phyloP scores from a whole-genome alignment of 2,797 vertebrate species.

The Oreochromis mossambicus region DNA sequence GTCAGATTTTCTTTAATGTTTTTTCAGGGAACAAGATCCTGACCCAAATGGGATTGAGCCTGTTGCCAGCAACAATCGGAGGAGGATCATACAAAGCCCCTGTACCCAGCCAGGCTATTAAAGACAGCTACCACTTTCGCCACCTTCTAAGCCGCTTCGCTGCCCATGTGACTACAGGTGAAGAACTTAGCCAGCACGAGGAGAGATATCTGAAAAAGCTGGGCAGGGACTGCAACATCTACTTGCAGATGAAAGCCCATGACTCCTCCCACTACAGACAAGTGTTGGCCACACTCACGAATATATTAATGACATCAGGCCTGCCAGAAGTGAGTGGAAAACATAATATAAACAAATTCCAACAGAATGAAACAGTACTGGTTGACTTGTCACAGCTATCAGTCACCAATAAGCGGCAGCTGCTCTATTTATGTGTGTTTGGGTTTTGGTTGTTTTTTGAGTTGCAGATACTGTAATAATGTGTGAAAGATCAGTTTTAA shows the following conservation, averaged over 20 bases:
- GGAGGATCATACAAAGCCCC: background rate
- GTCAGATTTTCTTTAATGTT: background rate
- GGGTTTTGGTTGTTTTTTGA: background rate
- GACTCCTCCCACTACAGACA: conserved; percentile 59
- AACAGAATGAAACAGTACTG: background rate
- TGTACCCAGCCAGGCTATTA: background rate
- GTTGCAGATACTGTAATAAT: background rate
- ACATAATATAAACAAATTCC: background rate
- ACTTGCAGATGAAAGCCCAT: conserved; percentile 66
- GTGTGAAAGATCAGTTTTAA: background rate
- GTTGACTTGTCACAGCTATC: background rate
- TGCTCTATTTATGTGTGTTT: conserved; percentile 23
- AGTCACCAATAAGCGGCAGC: conserved; percentile 22
- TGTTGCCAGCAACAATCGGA: background rate
- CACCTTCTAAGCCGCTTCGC: conserved; percentile 64
- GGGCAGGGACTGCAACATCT: conserved; percentile 51
- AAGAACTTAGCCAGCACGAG: conserved; percentile 41
- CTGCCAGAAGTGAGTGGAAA: conserved; percentile 55
- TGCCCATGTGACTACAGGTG: conserved; percentile 23
- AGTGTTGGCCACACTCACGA: conserved; percentile 60
- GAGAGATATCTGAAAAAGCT: conserved; percentile 55
- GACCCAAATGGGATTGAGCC: conserved; percentile 63
- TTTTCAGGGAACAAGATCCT: conserved; percentile 78
- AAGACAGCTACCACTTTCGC: conserved; percentile 69
- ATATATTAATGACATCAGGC: conserved; percentile 50